A percentile compares a stretch with the other conserved stretches of the same genome.
Evolutionary conservation across 2,113 vertebrate species (phyloP).

Genomic region (Cheilinus undulatus): DNA sequence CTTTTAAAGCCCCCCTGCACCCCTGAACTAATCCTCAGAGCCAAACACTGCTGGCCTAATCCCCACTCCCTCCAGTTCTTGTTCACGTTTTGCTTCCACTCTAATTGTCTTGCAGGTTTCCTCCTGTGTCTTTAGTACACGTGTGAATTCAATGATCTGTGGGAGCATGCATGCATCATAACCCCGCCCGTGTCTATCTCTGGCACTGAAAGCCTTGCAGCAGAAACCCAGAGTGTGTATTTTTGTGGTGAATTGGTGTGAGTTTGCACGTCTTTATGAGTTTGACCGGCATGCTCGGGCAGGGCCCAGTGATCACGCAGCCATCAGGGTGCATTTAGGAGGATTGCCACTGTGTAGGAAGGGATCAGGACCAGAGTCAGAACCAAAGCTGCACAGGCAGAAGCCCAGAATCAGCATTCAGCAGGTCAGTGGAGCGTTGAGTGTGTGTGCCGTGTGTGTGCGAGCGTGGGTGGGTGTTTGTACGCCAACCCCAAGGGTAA

Average conservation of each 20-base stretch:
- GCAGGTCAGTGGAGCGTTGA: slow-evolving; percentile 40
- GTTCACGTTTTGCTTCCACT: slow-evolving; percentile 59
- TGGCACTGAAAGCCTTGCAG: slow-evolving; percentile 23
- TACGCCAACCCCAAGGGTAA: slow-evolving; percentile 50
- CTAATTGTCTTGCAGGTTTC: slow-evolving; percentile 65
- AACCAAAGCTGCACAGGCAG: slow-evolving; percentile 61
- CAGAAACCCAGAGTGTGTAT: not conserved
- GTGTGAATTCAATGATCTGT: slow-evolving; percentile 23
- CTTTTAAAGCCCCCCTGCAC: slow-evolving; percentile 63
- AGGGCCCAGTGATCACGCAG: slow-evolving; percentile 56
- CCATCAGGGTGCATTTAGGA: slow-evolving; percentile 74
- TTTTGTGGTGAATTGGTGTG: slow-evolving; percentile 7
- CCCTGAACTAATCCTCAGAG: slow-evolving; percentile 69
- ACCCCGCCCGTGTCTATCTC: slow-evolving; percentile 11
- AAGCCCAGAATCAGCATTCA: slow-evolving; percentile 75
- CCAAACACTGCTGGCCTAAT: slow-evolving; percentile 68
- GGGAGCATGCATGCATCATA: slow-evolving; percentile 17
- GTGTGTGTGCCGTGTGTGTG: slow-evolving; percentile 11
- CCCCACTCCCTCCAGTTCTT: slow-evolving; percentile 54
- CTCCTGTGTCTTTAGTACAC: slow-evolving; percentile 17
- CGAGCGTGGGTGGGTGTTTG: not conserved
- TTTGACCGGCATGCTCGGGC: slow-evolving; percentile 30
- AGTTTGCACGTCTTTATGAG: slow-evolving; percentile 25
- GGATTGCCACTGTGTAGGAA: slow-evolving; percentile 69
- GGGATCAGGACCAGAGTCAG: slow-evolving; percentile 64